Base-by-base conservation (phyloP, 1,140 invertebrate genomes). In the Heliothis subflexa region DNA sequence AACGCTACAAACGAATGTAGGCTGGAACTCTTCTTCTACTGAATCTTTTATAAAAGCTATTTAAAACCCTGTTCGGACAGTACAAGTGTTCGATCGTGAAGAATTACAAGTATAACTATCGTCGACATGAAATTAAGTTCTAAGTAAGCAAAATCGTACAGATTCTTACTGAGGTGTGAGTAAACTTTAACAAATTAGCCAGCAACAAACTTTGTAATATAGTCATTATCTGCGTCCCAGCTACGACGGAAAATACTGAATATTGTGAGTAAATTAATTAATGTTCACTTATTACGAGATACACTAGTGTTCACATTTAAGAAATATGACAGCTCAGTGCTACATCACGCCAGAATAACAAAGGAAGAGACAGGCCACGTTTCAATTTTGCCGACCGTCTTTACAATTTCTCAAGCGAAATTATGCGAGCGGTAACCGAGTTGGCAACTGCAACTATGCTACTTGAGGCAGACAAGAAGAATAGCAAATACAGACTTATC, bases 381-480 rank as follows among this genome's bases (percentile, higher is more conserved):
- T 74, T 74, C 71, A 74, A 74, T 74, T 74, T 74, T 49, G 71
- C 55, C 47, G 66, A 61, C 18, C 71, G 71, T 74, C 71, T 74
- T 59, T 57, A 61, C 71, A 74, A 61, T 74, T 61, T 74, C 18
- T 40, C 54, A 74, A 61, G 71, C 40, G 49, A 61, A 74, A 74
- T 74, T 74, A 74, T 74, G 71, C 71, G 61, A 74, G 71, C 55
- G 71, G 71, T 74, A 74, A 74, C 71, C 16, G 71, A 61, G 71
- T 59, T 61, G 55, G 71, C 71, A 59, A 74, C 25, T 49, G 71
- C 71, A 74, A 61, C 71, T 25, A 74, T 74, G 71, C 55, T 74
- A 74, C 71, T 74, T 74, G 55, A 28, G 33, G 40, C 12, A 61
- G 18, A 74, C 54, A 45, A 61, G 71, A 74, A 40, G 71, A 50